A percentile compares a stretch with the other conserved stretches of the same genome.
These are phyloP conservation scores for Himalopsyche anomala DNA, from an alignment of 2,888 invertebrate species.

Conservation along the genomic window DNA sequence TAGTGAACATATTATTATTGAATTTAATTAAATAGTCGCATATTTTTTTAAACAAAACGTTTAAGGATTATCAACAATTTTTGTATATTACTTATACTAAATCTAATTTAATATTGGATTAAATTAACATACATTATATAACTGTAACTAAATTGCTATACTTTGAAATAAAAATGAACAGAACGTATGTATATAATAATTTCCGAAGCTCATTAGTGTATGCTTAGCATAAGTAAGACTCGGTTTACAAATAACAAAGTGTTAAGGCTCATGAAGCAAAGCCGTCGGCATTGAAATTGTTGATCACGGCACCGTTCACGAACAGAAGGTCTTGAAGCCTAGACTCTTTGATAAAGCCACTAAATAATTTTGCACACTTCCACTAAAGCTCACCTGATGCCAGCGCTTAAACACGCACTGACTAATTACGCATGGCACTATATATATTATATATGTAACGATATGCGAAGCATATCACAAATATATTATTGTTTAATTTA, in stretches of 20 bases:
- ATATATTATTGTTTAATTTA: neutral
- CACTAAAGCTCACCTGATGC: constrained; percentile 25
- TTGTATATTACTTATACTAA: too few relatives aligned
- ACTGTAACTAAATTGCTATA: too few relatives aligned
- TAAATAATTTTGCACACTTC: constrained; percentile 37
- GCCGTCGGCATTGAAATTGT: constrained; percentile 36
- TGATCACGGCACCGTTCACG: constrained; percentile 28
- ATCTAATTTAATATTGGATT: too few relatives aligned
- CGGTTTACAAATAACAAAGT: constrained; percentile 40
- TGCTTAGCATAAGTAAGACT: constrained; percentile 1
- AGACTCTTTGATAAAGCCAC: constrained; percentile 42
- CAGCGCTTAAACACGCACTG: constrained; percentile 2
- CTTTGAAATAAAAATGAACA: too few relatives aligned
- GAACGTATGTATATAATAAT: too few relatives aligned
- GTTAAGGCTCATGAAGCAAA: constrained; percentile 35
- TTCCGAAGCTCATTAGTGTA: too few relatives aligned
- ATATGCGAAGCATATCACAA: neutral
- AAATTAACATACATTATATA: too few relatives aligned
- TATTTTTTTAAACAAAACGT: too few relatives aligned
- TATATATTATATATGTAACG: neutral
- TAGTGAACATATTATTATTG: too few relatives aligned
- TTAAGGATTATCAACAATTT: too few relatives aligned
- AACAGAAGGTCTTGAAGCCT: constrained; percentile 40
- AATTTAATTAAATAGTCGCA: too few relatives aligned
- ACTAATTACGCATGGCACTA: constrained; percentile 21